Base-by-base conservation (phyloP, 2,797 vertebrate species). In the Masticophis lateralis region DNA sequence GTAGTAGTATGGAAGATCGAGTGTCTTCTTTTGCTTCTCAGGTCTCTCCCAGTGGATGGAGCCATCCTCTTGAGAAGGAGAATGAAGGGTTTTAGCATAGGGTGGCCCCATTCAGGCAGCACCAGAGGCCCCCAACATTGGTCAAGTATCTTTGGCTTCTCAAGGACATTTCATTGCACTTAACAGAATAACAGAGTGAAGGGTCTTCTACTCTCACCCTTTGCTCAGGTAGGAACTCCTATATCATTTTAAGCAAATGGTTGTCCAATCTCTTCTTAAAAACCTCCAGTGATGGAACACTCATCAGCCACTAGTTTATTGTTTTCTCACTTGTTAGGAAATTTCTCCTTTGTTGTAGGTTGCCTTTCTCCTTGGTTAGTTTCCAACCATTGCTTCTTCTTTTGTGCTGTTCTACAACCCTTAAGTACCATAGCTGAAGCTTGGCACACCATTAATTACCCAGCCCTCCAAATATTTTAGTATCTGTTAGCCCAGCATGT, bases 21-120 rank as follows among this genome's bases (percentile, higher is more conserved):
- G 3, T 14, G 14, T 74, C 63, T 43, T 14, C 0, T 63, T 90
- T 91, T 95, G 92, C 28, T 93, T 97, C 8, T 94, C 90, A 3
- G 97, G 97, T 87, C 96, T 93, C 93, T 96, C 94, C 98, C 98
- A 98, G 3, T 98, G 97, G 9, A 97, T 4, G 3, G 96, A 95
- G 1, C 95, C 93, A 1, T 95, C 86, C 14, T 43, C 98, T 98
- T 53, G 61, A 22, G 43, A n/a, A 79, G 18, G 56, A 93, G 16
- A 57, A 22, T 12, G 16, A 28, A 92, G 2, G 53, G 25, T 90
- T 28, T 91, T 28, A 92, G 25, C 1, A 28, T 28, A 74, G n/a
- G 16, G 22, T 56, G 1, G 16, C 7, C 16, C 20, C 8, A 4
- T 59, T 22, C 32, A 56, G 66, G 51, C 25, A 10, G 0, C 2